Base-by-base conservation (phyloP, 2,113 vertebrate genomes). In the Eretmochelys imbricata region DNA sequence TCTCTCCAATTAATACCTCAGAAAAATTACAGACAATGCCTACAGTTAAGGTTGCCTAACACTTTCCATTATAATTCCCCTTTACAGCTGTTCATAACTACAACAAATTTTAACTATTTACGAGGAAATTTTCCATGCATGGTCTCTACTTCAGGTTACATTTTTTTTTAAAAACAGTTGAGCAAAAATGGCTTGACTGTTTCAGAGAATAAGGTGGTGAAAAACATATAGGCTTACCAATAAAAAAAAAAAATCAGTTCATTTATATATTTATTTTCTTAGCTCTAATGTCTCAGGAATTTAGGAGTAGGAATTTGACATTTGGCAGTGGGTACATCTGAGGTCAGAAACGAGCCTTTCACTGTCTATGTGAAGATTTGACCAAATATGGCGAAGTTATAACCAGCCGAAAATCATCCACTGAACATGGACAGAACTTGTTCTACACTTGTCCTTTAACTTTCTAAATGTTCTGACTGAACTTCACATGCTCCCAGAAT, bases 41-140 rank as follows among this genome's bases (percentile, higher is more conserved):
- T 78, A 49, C 11, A 90, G 59, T 85, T 78, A 87, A 89, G 51
- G 75, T 4, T 85, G 27, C 4, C 2, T 10, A 93, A 89, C 5
- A 78, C 3, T 55, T 46, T 48, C 93, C 51, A 78, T 93, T 85
- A 93, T 94, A 95, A 85, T 94, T 6, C 85, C 35, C 53, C 80
- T 84, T 90, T 72, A 31, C 59, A 87, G 90, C 7, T 16, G 59
- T 31, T 35, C 35, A 62, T 35, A 13, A 62, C 13, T 35, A 87
- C n/a, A n/a, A 93, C 3, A 54, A 20, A 82, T 29, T 95, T 90
- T 87, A 87, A 93, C 62, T 24, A 38, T 53, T 19, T 22, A 35
- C 10, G 51, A 51, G 19, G 10, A 5, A 89, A 46, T 48, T 88
- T 89, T 89, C 69, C 5, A 7, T 80, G 38, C 49, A 11, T 14